Evolutionary conservation across 2,797 vertebrate species (phyloP), one percentile per base, ranked within the genome.

Genomic region (Sebastes taczanowskii): DNA sequence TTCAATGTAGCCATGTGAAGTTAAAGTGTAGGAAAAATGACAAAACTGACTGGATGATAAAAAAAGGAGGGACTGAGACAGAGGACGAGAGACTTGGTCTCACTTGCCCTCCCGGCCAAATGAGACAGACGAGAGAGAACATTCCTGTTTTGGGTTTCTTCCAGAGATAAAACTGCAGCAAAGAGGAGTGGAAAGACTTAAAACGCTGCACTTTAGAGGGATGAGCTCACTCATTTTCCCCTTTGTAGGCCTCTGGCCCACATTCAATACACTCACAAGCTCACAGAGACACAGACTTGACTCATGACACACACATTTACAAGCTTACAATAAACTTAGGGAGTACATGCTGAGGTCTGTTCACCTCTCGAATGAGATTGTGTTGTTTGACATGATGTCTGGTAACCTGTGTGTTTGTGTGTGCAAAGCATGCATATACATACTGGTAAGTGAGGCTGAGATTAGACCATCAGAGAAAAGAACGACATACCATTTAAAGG

Each of bases 141-240:
- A 90, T 92, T 93, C 89, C 84, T 90, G 85, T 80, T 25, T 90
- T 92, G 86, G 89, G 80, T 78, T 25, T 90, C 91, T 87, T 68
- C 85, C 90, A 92, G 78, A 93, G 87, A 90, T 92, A 90, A 87
- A 91, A 87, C 49, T 90, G 86, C 82, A 83, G 75, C 8, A 83
- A 58, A 88, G 82, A 81, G 63, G 56, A 89, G 66, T 86, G 90
- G 90, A 91, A 85, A 90, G 69, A 88, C 84, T 89, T 89, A 74
- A 92, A 91, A 89, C 25, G 10, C 69, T 63, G 71, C 60, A 79
- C 80, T 81, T 82, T 58, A 55, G 71, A 82, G 72, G 70, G 77
- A 88, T 91, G 85, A 92, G 87, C 84, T 93, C 90, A 91, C 84
- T 87, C 67, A 59, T 89, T 83, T 91, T 58, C 67, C 89, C 78